These are phyloP conservation scores for Gambusia holbrooki DNA, from an alignment of 2,113 vertebrate genomes.

Conservation along the genomic window DNA sequence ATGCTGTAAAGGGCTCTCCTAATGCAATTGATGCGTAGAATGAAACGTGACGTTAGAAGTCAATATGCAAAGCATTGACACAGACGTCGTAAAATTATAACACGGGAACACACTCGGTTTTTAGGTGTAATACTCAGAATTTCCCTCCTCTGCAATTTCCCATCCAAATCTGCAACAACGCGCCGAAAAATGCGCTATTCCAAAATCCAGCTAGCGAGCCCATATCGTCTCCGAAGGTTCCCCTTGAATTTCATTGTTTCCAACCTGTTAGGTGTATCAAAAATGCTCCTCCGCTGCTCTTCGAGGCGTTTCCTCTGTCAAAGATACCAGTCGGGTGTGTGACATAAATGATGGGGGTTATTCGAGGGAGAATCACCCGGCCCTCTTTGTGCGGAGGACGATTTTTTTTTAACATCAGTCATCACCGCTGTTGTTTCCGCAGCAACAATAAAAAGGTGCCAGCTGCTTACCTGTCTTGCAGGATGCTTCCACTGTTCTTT, in stretches of 20 bases:
- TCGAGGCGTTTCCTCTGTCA: constrained; percentile 68
- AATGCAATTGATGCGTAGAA: background rate
- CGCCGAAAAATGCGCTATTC: constrained; percentile 69
- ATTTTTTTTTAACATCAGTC: constrained; percentile 44
- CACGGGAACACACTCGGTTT: background rate
- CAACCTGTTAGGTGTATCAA: constrained; percentile 21
- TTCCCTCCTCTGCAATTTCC: constrained; percentile 33
- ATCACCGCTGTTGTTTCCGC: constrained; percentile 25
- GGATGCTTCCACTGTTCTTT: constrained; percentile 14
- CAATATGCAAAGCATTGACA: background rate
- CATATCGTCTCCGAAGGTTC: background rate
- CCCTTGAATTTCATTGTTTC: background rate
- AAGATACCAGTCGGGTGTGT: constrained; percentile 49
- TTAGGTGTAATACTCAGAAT: constrained; percentile 39
- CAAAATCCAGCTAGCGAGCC: constrained; percentile 24
- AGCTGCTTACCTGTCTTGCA: constrained; percentile 57
- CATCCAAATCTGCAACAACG: constrained; percentile 62
- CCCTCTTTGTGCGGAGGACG: constrained; percentile 73
- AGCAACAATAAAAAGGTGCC: background rate
- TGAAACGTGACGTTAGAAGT: background rate
- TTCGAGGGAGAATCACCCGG: constrained; percentile 54
- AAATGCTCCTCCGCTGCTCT: constrained; percentile 20
- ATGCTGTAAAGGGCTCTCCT: background rate
- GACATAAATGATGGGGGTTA: constrained; percentile 50
- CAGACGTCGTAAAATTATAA: background rate